Evolutionary conservation across 2,113 vertebrate genomes (phyloP), one percentile per base, ranked within the genome.

Genomic region (Chaenogobius annularis): DNA sequence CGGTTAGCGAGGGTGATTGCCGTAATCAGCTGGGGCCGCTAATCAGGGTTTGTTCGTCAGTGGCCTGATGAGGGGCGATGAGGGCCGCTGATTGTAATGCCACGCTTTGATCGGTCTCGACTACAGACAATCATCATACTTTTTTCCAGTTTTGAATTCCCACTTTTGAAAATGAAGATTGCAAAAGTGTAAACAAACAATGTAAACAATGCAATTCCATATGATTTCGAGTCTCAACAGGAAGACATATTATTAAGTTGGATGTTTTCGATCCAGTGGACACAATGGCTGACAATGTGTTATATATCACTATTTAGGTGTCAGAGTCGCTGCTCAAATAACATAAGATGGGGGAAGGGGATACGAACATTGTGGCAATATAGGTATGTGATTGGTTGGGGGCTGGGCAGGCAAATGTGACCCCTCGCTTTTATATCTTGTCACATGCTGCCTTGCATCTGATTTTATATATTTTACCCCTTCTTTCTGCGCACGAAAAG

Each of bases 41-140:
- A 94, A 94, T 94, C 93, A 94, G 93, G 88, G 89, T 92, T 91
- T 89, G 91, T 92, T 92, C 90, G 89, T 90, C 89, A 89, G 89
- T 91, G 92, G 90, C 86, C 90, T 94, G 90, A 92, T 91, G 90
- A 91, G 89, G 86, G 85, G 84, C 82, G 85, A 90, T 84, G 89
- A 91, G 90, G 88, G 86, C 88, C 77, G 78, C 88, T 94, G 93
- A 94, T 93, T 94, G 92, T 91, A 91, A 92, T 87, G 92, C 74
- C 88, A 91, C 87, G 89, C 90, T 89, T 91, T 83, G 85, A 78
- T 83, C 70, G 65, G 85, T 82, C 73, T 74, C 83, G 77, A 70
- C 76, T 85, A 85, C 84, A 78, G 79, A 74, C 70, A 90, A 88
- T 90, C 82, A 88, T 90, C 78, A 83, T 78, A 70, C 48, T 19